phyloP scores from a whole-genome alignment of 2,113 vertebrate genomes.

The Forbesichthys papilliferus region DNA sequence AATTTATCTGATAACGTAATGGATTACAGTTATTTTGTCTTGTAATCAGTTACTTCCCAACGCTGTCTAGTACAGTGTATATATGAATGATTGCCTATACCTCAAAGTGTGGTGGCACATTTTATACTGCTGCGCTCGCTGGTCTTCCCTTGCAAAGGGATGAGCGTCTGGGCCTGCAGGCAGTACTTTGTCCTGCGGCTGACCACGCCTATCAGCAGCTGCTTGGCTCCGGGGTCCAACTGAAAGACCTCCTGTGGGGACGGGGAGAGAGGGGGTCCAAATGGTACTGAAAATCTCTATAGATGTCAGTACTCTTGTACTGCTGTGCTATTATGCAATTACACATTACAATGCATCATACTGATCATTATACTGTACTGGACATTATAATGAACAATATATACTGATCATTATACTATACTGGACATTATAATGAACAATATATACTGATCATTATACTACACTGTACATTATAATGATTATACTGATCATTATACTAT shows the following conservation, averaged over 20 bases:
- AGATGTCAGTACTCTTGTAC: not conserved
- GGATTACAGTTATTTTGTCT: too few species aligned
- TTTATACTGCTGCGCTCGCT: constrained; percentile 48
- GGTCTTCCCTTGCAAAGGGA: constrained; percentile 42
- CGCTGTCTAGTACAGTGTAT: not conserved
- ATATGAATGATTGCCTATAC: constrained; percentile 13
- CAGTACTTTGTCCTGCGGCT: constrained; percentile 62
- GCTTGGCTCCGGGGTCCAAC: constrained; percentile 43
- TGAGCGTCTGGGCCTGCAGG: constrained; percentile 59
- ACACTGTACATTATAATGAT: too few species aligned
- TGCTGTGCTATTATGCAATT: too few species aligned
- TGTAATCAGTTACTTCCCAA: too few species aligned
- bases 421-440: too few species aligned
- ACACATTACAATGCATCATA: too few species aligned
- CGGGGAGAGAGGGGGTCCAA: not conserved
- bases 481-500: too few species aligned
- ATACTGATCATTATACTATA: too few species aligned
- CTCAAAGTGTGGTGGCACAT: constrained; percentile 62
- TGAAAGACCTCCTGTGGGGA: constrained; percentile 50
- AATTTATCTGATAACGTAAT: too few species aligned
- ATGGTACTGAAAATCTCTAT: not conserved
- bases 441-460: too few species aligned
- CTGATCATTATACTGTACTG: too few species aligned
- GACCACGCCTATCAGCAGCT: constrained; percentile 52
- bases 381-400: too few species aligned